phyloP scores from a whole-genome alignment of 2,113 vertebrate species.

The Cathartes aura region DNA sequence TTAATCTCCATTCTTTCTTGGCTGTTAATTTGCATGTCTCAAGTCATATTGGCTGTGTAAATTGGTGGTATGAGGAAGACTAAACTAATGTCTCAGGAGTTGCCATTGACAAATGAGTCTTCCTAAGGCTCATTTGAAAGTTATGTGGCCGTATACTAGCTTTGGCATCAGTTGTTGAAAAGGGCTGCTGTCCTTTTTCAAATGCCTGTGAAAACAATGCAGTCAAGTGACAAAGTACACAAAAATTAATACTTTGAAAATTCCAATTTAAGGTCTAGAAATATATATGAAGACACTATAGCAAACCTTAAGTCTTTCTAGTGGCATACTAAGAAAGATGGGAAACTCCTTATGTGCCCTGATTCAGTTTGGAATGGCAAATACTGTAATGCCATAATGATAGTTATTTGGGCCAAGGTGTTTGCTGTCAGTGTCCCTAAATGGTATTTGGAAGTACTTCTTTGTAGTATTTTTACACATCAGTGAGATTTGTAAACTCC shows the following conservation, averaged over 20 bases:
- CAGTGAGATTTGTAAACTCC: background rate
- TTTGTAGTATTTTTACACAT: background rate
- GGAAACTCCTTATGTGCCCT: background rate
- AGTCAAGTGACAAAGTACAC: background rate
- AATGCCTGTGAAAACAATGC: background rate
- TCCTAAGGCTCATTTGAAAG: background rate
- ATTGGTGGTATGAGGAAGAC: background rate
- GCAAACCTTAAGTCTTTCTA: background rate
- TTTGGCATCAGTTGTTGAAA: background rate
- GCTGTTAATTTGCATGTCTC: background rate
- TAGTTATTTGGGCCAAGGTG: rapidly evolving
- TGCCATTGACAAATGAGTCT: background rate
- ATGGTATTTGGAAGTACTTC: background rate
- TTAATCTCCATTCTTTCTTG: background rate
- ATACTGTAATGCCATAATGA: background rate
- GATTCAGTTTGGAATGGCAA: background rate
- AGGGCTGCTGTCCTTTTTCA: background rate
- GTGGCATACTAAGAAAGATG: background rate
- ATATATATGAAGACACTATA: background rate
- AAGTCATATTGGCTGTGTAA: background rate
- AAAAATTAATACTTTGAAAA: background rate
- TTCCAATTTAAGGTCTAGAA: background rate
- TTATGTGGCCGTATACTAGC: background rate
- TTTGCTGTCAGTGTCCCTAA: background rate
- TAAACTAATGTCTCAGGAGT: background rate